Evolutionary conservation across 30 jellyfish, hydroid and myxozoan genomes (phyloP), one percentile per base, ranked within the genome.

Genomic region (Turritopsis rubra): DNA sequence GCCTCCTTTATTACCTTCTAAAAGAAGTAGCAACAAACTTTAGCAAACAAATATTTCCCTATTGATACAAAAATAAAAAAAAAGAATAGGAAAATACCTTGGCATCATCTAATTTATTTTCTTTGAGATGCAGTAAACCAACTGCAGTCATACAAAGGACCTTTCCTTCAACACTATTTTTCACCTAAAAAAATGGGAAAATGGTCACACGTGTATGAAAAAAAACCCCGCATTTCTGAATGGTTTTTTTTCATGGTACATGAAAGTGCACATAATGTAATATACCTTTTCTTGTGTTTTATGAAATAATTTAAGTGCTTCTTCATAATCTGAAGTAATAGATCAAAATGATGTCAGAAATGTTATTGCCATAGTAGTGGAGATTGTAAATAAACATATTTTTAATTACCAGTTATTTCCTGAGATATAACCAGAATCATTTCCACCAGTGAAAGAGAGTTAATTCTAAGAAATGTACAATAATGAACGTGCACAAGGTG

Each of bases 1-100:
- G 96, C 98, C 71, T 87, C 95, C 26, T 76, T 84, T 18, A 92
- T 92, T n/a, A 85, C 81, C 8, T 29, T 53, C 98, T 92, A 54
- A 26, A 88, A 81, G 19, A 29, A 1, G 81, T n/a, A 26, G 70
- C 29, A 73, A 68, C 54, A 53, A 19, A 7, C 22, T n/a, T n/a
- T n/a, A n/a, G 16, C 16, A 29, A 17, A 16, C 72, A 54, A 21
- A n/a, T n/a, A n/a, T 66, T 25, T 66, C 16, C 28, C 28, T 17
- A 3, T 66, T 66, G 7, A 3, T 9, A 17, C 28, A 66, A 66
- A 25, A 66, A 66, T 25, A 66, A 66, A 17, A 1, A 3, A 5
- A 7, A 66, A n/a, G 24, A 16, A 31, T 1, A 26, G 21, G 53
- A 30, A 23, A 41, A 41, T 75, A 91, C 97, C 86, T 91, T 91